Conservation (phyloP, 2,888 invertebrate genomes). For the Laothoe populi region DNA sequence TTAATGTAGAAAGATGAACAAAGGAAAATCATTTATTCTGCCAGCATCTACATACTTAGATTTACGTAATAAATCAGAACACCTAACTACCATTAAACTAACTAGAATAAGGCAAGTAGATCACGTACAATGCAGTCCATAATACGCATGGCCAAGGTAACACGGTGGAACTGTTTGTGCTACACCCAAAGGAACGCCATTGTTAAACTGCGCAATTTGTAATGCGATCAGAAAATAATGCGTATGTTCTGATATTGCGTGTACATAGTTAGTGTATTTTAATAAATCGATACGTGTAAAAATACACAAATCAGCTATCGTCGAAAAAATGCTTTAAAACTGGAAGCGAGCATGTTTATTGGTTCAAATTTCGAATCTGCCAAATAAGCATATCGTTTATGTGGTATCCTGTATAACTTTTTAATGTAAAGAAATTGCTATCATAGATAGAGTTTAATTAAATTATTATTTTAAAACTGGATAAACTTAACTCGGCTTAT, state of each 20-base stretch:
- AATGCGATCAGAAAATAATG: not conserved
- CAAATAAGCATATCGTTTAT: too few species aligned
- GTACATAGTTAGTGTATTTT: not conserved
- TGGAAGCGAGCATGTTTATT: too few species aligned
- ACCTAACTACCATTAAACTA: constrained; percentile 17
- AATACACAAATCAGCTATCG: too few species aligned
- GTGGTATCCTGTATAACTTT: too few species aligned
- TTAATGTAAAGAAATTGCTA: too few species aligned
- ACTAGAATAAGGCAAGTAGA: constrained; percentile 21
- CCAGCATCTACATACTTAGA: not conserved
- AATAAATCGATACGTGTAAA: not conserved
- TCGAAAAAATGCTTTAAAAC: too few species aligned
- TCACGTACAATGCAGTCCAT: constrained; percentile 23
- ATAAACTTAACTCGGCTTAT: too few species aligned
- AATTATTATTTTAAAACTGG: too few species aligned
- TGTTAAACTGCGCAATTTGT: constrained; percentile 11
- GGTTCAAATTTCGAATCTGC: too few species aligned
- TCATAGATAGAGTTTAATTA: too few species aligned
- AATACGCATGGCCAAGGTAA: constrained; percentile 24
- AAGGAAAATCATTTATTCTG: constrained; percentile 10
- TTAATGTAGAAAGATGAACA: not conserved
- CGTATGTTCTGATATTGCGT: not conserved
- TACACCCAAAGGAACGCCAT: constrained; percentile 13
- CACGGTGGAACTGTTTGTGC: constrained; percentile 20
- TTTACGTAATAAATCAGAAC: constrained; percentile 4